Evolutionary conservation across 2,113 vertebrate genomes (phyloP).

Genomic region (Geococcyx californianus): DNA sequence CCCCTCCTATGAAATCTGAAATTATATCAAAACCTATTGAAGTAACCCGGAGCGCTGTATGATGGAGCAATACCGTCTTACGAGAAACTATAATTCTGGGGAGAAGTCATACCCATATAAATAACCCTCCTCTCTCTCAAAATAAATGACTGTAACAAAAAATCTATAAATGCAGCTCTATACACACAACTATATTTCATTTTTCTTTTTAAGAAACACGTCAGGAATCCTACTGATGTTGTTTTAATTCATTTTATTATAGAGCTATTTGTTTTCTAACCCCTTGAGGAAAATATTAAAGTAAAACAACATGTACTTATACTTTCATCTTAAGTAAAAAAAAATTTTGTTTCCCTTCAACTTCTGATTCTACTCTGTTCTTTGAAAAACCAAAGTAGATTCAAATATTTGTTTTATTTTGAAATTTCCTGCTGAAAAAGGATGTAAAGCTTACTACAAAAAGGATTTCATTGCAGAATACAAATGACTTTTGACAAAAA

Average conservation of each 20-base stretch:
- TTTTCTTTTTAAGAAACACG: not conserved
- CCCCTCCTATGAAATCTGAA: not conserved
- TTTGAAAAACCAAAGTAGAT: not conserved
- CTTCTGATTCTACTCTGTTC: not conserved
- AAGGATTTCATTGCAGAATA: not conserved
- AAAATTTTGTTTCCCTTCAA: not conserved
- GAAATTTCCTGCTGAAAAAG: not conserved
- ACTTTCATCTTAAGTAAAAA: not conserved
- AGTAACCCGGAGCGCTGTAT: not conserved
- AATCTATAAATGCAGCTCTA: not conserved
- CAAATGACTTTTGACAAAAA: not conserved
- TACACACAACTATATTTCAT: not conserved
- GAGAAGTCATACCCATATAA: slow-evolving; percentile 4
- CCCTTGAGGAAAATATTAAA: not conserved
- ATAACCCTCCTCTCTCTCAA: not conserved
- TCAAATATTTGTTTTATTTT: not conserved
- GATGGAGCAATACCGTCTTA: slow-evolving; percentile 11
- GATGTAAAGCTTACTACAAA: not conserved
- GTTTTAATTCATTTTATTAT: slow-evolving; percentile 22
- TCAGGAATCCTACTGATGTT: not conserved
- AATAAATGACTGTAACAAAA: not conserved
- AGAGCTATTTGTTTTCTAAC: slow-evolving; percentile 19
- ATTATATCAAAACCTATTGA: not conserved
- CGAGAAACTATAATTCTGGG: not conserved
- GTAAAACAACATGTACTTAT: not conserved